Percentiles rank a stretch among this genome's conserved stretches.
Evolutionary conservation across 1,140 invertebrate species (phyloP).

Genomic region (Ceratosolen solmsi): DNA sequence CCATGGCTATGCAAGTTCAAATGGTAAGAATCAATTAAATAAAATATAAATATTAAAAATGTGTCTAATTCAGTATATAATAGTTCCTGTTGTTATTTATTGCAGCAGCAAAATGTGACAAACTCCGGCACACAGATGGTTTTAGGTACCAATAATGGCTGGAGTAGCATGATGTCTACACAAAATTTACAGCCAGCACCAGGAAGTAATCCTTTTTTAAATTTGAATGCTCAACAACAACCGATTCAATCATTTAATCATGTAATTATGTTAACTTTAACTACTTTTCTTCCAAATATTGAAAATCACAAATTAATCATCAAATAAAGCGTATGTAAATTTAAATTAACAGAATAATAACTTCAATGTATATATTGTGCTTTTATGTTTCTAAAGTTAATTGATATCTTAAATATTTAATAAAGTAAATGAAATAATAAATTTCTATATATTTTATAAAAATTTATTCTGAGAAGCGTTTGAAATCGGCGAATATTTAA

Average conservation of each 20-base stretch:
- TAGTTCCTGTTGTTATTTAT: background rate
- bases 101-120: conserved; percentile 46
- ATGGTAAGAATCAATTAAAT: conserved; percentile 55
- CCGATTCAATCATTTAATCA: conserved; percentile 52
- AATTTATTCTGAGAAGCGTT: no score
- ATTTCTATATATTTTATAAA: no score
- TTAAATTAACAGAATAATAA: no score
- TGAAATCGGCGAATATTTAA: no score
- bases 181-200: conserved; percentile 71
- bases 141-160: conserved; percentile 66
- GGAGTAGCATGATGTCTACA: conserved; percentile 66
- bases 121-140: conserved; percentile 51
- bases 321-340: no score
- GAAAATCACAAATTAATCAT: no score
- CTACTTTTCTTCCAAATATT: no score
- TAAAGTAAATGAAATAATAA: no score
- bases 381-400: no score
- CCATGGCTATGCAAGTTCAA: conserved; percentile 64
- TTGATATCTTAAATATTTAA: no score
- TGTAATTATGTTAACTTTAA: conserved; percentile 34
- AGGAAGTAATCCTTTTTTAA: conserved; percentile 72
- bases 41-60: background rate
- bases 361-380: no score
- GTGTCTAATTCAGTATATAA: background rate
- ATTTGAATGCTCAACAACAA: conserved; percentile 63